phyloP scores from a whole-genome alignment of 2,888 invertebrate genomes.

The Diaperis boleti region DNA sequence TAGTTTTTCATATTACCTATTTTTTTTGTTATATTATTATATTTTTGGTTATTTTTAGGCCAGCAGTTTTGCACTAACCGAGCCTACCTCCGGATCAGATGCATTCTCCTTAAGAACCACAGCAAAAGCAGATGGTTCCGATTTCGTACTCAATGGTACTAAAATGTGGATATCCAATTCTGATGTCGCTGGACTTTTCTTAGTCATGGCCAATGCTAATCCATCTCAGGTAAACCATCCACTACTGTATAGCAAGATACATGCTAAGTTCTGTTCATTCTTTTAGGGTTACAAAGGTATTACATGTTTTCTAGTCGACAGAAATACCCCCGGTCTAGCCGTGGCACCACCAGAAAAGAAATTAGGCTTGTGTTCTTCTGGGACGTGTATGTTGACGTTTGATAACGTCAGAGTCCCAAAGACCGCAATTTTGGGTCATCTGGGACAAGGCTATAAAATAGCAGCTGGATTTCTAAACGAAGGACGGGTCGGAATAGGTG shows the following conservation, averaged over 20 bases:
- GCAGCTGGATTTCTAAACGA: constrained; percentile 96
- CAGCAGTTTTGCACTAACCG: constrained; percentile 94
- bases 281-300: constrained; percentile 93
- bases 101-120: constrained; percentile 95
- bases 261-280: constrained; percentile 6
- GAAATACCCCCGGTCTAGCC: constrained; percentile 85
- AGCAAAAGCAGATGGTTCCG: constrained; percentile 89
- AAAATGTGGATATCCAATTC: constrained; percentile 99
- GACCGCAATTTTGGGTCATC: constrained; percentile 84
- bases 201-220: constrained; percentile 95
- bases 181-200: constrained; percentile 90
- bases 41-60: constrained; percentile 69
- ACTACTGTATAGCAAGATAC: no score
- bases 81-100: constrained; percentile 92
- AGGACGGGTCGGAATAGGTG: constrained; percentile 89
- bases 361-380: constrained; percentile 91
- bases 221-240: constrained; percentile 79
- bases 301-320: constrained; percentile 94
- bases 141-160: constrained; percentile 91
- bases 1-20: no score
- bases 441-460: constrained; percentile 96
- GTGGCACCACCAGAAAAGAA: constrained; percentile 95
- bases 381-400: constrained; percentile 94
- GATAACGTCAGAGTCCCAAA: constrained; percentile 93
- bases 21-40: no score